phyloP scores from a whole-genome alignment of 2,797 vertebrate genomes.

The Adrianichthys oophorus region DNA sequence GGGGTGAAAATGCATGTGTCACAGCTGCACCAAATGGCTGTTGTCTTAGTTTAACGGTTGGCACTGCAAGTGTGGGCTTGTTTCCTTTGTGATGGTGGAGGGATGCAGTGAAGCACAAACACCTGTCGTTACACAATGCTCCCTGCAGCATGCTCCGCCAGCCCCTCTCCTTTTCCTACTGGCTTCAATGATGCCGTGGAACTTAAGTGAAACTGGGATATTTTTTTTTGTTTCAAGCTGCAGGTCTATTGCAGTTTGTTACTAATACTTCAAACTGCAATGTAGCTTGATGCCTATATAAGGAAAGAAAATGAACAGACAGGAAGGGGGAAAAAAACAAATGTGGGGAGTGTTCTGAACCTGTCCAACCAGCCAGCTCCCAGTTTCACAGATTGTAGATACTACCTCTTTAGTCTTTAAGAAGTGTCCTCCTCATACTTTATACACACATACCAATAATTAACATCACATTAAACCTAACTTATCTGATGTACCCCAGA shows the following conservation, averaged over 20 bases:
- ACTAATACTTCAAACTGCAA: neutral
- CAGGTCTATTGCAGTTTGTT: conserved; percentile 4
- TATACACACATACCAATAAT: conserved; percentile 12
- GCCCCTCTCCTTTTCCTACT: neutral
- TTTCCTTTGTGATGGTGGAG: conserved; percentile 42
- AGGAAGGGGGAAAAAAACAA: conserved; percentile 31
- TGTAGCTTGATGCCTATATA: conserved; percentile 45
- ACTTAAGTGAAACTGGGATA: conserved; percentile 3
- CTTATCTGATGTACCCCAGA: neutral
- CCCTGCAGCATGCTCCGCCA: conserved; percentile 1
- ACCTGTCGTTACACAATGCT: conserved; percentile 18
- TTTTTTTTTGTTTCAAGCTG: conserved; percentile 1
- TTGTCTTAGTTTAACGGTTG: conserved; percentile 69
- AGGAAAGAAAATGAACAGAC: conserved; percentile 38
- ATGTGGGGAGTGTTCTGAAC: conserved; percentile 66
- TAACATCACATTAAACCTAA: neutral
- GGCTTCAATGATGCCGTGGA: neutral
- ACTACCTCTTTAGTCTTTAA: conserved; percentile 32
- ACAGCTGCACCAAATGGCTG: conserved; percentile 50
- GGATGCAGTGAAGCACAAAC: conserved; percentile 23
- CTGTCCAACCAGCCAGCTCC: conserved; percentile 69
- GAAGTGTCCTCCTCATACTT: conserved; percentile 29
- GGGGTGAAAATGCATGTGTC: conserved; percentile 45
- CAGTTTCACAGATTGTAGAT: conserved; percentile 63
- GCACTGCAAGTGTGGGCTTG: conserved; percentile 62